Base-by-base conservation (phyloP, 2,113 vertebrate species). In the Bambusicola thoracicus region DNA sequence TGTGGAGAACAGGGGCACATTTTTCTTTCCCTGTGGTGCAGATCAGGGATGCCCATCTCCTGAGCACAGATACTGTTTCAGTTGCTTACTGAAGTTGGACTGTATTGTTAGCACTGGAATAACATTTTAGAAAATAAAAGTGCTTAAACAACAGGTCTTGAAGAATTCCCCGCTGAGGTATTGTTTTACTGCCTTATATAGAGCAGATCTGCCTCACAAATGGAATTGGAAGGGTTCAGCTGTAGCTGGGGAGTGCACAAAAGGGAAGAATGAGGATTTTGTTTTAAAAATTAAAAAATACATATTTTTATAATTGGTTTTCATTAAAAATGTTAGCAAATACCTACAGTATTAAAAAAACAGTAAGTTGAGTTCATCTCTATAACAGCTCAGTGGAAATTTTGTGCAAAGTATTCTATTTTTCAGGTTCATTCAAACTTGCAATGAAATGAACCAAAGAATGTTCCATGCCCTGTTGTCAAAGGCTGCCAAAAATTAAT, bases 91-190 rank as follows among this genome's bases (percentile, higher is more conserved):
- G 72, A 87, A 80, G 85, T 6, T 82, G 75, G n/a, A 82, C 63
- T 77, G 73, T 59, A 46, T 88, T 87, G 38, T 55, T 82, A 59
- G 83, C 90, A 87, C 38, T 76, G 75, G 70, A 90, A 75, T 73
- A 84, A 73, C 25, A 51, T 66, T 94, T 90, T 15, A 95, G 82
- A 87, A 85, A 83, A 80, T 44, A 66, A 8, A 87, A 77, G 66
- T 55, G 81, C 79, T 80, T 90, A 24, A 74, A 87, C 59, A 49
- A 80, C 76, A 40, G 67, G 84, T 66, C 75, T 68, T 77, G 58
- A 70, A 88, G 70, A 88, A 92, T 81, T 93, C 85, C 78, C 69
- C 81, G 17, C 58, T 88, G 69, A 73, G 59, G 49, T 85, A 82
- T 94, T 66, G 20, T 41, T 74, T 89, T 87, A 66, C 80, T 87